Base-by-base conservation (phyloP, 2,888 invertebrate species). In the Epinotia demarniana region DNA sequence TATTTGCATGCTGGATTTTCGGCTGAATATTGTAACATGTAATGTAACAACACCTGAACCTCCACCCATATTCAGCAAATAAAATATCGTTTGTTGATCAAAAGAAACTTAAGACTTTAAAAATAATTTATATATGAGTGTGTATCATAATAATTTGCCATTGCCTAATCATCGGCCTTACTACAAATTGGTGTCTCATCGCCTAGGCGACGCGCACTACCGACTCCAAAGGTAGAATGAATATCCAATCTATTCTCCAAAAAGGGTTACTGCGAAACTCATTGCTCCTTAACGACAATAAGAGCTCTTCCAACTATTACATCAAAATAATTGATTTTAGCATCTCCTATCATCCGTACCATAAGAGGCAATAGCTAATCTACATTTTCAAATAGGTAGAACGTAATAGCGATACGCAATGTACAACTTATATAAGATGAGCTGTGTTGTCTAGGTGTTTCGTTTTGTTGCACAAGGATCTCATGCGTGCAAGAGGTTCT, bases 331-430 rank as follows among this genome's bases (percentile, higher is more conserved):
- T 93, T 91, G 89, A 89, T 89, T 92, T 91, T 87, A 84, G 80
- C 79, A 79, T 83, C 83, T 86, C 86, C 85, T 84, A 85, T 85
- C 80, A 78, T 80, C 84, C 84, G 84, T 86, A 84, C 81, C 86
- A 87, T 87, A 88, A 88, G 89, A 89, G 89, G 88, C 87, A 87
- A 91, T 88, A 89, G 86, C 89, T 92, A 91, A 93, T 93, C 92
- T 93, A 89, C 92, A 91, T 93, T 89, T 84, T 89, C 89, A 89
- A 92, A 88, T 91, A 66, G 33, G 53, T 66, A 90, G 84, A 86
- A 84, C 85, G 83, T 87, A 87, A 88, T 88, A 87, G 85, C 84
- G 81, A 85, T 84, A 87, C 83, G 83, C 80, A 84, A 80, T 76
- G 79, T 77, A 82, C 82, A 79, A 80, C 92, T 87, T 86, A 58